phyloP scores from a whole-genome alignment of 1,140 invertebrate species.

The Metopolophium dirhodum region DNA sequence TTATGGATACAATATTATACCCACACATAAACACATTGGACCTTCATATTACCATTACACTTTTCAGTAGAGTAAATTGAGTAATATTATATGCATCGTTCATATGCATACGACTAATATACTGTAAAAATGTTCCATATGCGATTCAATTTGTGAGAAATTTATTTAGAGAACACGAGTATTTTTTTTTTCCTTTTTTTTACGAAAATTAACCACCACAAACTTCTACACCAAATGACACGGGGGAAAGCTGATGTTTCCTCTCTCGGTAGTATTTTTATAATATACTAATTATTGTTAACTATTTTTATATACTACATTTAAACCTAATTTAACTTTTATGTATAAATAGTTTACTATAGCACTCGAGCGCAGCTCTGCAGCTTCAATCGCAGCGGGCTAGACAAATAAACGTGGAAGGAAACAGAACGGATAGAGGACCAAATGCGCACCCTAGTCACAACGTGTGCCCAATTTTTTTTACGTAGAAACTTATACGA shows the following conservation, averaged over 20 bases:
- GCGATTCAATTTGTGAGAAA: not conserved
- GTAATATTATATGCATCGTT: not conserved
- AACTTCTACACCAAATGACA: not conserved
- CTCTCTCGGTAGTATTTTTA: not conserved
- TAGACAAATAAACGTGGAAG: not conserved
- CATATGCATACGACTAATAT: not conserved
- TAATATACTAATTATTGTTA: not conserved
- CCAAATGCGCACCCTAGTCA: not conserved
- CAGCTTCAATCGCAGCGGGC: not conserved
- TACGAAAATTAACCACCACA: not conserved
- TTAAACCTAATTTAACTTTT: not conserved
- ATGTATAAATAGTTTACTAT: slow-evolving; percentile 20
- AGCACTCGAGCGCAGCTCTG: not conserved
- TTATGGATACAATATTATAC: not conserved
- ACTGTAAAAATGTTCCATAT: not conserved
- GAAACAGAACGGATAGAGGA: not conserved
- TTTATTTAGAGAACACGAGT: slow-evolving; percentile 21
- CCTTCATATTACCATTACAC: not conserved
- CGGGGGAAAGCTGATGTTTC: not conserved
- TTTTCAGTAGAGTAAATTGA: not conserved
- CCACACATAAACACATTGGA: not conserved
- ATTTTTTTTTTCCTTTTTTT: not conserved
- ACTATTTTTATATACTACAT: slow-evolving; percentile 24
- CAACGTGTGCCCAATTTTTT: no score
- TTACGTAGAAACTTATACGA: no score